Conservation (phyloP, 1,140 invertebrate species). For the Lycorma delicatula region DNA sequence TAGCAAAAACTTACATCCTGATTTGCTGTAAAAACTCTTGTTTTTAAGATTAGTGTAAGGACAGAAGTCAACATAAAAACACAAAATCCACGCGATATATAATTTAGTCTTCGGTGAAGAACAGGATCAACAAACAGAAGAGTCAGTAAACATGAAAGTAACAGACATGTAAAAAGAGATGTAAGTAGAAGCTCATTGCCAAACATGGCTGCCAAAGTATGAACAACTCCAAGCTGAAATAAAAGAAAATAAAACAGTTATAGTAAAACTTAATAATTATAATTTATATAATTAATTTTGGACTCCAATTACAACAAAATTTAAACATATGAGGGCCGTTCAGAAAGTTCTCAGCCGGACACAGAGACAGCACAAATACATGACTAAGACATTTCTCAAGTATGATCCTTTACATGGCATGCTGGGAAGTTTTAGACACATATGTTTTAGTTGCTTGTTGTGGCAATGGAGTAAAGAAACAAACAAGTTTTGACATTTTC, state of each 20-base stretch:
- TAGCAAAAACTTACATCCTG: slow-evolving; percentile 51
- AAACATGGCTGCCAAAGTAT: slow-evolving; percentile 46
- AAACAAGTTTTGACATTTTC: too few species aligned
- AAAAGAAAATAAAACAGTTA: slow-evolving; percentile 11
- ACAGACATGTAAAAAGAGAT: slow-evolving; percentile 50
- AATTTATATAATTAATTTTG: too few species aligned
- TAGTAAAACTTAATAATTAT: too few species aligned
- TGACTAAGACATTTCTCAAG: too few species aligned
- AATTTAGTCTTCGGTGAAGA: slow-evolving; percentile 26
- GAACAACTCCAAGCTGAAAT: slow-evolving; percentile 40
- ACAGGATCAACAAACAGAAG: slow-evolving; percentile 34
- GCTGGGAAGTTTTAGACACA: too few species aligned
- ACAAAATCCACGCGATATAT: slow-evolving; percentile 2
- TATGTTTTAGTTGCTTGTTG: too few species aligned
- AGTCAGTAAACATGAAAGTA: slow-evolving; percentile 29
- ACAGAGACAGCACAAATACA: too few species aligned
- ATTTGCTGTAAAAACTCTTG: slow-evolving; percentile 40
- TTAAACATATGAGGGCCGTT: too few species aligned
- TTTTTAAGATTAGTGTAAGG: slow-evolving; percentile 39
- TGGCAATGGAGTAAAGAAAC: too few species aligned
- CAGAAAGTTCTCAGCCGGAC: too few species aligned
- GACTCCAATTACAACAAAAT: too few species aligned
- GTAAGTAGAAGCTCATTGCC: slow-evolving; percentile 56
- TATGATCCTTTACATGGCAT: too few species aligned
- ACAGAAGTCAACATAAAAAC: slow-evolving; percentile 13